phyloP scores from a whole-genome alignment of 35 echinoderm and acorn worm species.

The Apostichopus parvimensis region DNA sequence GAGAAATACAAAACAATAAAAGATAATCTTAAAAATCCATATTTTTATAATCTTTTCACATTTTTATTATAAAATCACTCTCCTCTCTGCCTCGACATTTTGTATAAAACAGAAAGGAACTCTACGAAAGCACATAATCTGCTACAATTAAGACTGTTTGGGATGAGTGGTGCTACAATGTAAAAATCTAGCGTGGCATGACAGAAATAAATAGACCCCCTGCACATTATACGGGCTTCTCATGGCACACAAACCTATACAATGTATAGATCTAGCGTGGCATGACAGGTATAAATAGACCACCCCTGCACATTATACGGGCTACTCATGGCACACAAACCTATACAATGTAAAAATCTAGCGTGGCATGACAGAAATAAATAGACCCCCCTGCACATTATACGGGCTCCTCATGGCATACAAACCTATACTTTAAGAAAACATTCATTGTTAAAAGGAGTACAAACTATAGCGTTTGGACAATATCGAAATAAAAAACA shows the following conservation, averaged over 20 bases:
- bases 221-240: background rate
- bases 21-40: background rate
- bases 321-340: background rate
- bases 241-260: background rate
- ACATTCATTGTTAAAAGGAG: background rate
- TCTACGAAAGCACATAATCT: constrained; percentile 46
- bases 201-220: background rate
- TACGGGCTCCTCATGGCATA: background rate
- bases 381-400: background rate
- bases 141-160: constrained; percentile 23
- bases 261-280: too few relatives aligned
- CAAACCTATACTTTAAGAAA: background rate
- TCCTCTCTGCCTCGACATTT: background rate
- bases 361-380: background rate
- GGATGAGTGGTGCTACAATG: constrained; percentile 9
- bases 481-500: too few relatives aligned
- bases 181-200: constrained; percentile 44
- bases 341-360: too few relatives aligned
- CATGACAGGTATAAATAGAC: background rate
- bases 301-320: background rate
- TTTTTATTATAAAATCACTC: constrained; percentile 50
- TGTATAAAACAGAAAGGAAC: constrained; percentile 43
- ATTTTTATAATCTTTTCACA: background rate
- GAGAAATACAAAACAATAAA: background rate
- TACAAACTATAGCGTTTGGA: background rate